Percentiles rank a stretch among this genome's conserved stretches.
These are phyloP conservation scores for Illadopsis cleaveri DNA, from an alignment of 2,113 vertebrate genomes.

Conservation along the genomic window DNA sequence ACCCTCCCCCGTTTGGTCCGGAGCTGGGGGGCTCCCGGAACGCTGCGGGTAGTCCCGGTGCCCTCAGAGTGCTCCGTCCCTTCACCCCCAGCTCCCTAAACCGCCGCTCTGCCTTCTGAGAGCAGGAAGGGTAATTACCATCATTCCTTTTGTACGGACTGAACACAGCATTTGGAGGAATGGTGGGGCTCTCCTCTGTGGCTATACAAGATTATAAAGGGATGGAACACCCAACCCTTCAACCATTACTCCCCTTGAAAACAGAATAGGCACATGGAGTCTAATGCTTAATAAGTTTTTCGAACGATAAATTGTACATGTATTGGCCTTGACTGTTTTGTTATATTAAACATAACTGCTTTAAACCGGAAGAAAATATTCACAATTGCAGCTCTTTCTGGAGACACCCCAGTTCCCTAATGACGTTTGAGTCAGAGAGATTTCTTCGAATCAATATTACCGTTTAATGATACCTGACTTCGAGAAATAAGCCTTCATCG, in stretches of 20 bases:
- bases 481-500: not conserved
- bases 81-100: fast-evolving
- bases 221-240: not conserved
- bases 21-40: not conserved
- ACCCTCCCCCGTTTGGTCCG: not conserved
- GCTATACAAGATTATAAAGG: too few species aligned
- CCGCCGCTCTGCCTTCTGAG: too few species aligned
- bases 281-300: fast-evolving
- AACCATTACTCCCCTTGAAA: not conserved
- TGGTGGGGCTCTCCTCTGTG: not conserved
- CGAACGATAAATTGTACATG: fast-evolving
- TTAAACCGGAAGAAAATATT: not conserved
- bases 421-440: not conserved
- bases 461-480: not conserved
- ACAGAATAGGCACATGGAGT: fast-evolving
- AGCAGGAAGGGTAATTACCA: not conserved
- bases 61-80: too few species aligned
- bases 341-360: not conserved
- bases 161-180: not conserved
- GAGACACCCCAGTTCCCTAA: not conserved
- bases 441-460: not conserved
- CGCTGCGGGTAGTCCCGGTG: not conserved
- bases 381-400: not conserved
- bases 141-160: fast-evolving
- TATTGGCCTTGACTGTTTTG: not conserved